phyloP scores from a whole-genome alignment of 37 sponge, comb jelly and placozoan genomes.

The Ianthella basta region DNA sequence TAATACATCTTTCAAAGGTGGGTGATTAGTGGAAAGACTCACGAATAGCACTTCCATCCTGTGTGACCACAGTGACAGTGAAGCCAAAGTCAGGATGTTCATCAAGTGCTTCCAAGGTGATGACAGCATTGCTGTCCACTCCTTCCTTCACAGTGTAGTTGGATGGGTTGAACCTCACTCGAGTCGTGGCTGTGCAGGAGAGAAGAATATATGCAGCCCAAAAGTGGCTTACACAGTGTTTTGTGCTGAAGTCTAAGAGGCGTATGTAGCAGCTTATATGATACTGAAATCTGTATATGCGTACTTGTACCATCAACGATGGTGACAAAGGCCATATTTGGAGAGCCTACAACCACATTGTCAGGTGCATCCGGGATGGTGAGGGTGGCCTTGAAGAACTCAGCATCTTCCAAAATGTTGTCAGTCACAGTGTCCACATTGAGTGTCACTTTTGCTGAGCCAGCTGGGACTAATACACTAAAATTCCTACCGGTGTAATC shows the following conservation, averaged over 20 bases:
- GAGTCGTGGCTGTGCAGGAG: neutral
- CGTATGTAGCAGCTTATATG: too few relatives aligned
- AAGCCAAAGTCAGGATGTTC: neutral
- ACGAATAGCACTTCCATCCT: constrained; percentile 1
- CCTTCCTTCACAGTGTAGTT: constrained; percentile 41
- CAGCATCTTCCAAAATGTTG: neutral
- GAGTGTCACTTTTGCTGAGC: neutral
- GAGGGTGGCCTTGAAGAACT: neutral
- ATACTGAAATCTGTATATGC: too few relatives aligned
- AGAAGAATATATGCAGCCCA: neutral
- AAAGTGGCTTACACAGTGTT: too few relatives aligned
- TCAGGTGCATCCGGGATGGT: neutral
- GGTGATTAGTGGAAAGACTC: neutral
- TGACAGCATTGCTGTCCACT: constrained; percentile 10
- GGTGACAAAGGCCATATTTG: too few relatives aligned
- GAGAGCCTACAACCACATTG: too few relatives aligned
- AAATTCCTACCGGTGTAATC: neutral
- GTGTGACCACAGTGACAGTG: neutral
- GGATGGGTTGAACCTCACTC: constrained; percentile 40
- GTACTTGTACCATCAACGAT: too few relatives aligned
- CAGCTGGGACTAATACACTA: constrained; percentile 1
- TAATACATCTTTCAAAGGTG: too few relatives aligned
- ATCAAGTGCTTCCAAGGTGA: neutral
- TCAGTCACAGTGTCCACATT: neutral
- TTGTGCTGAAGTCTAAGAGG: too few relatives aligned